Evolutionary conservation across 1,140 invertebrate genomes (phyloP).

Genomic region (Zaprionus ghesquierei): DNA sequence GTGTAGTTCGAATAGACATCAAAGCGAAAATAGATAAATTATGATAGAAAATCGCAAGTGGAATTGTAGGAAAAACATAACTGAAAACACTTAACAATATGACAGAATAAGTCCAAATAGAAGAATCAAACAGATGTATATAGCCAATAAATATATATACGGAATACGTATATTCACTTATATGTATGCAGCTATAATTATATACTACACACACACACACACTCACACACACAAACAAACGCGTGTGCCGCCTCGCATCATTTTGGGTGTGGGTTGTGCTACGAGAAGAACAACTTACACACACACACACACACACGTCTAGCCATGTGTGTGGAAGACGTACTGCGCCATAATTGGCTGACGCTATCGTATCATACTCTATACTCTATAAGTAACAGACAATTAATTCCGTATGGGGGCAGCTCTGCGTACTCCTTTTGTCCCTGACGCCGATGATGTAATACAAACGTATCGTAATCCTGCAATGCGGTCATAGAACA

Average conservation of each 20-base stretch:
- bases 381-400: slow-evolving; percentile 43
- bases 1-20: slow-evolving; percentile 29
- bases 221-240: neutral
- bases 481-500: slow-evolving; percentile 39
- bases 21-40: slow-evolving; percentile 27
- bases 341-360: slow-evolving; percentile 75
- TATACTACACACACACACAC: slow-evolving; percentile 7
- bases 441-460: slow-evolving; percentile 32
- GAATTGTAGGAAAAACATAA: slow-evolving; percentile 9
- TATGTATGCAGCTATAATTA: slow-evolving; percentile 41
- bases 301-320: slow-evolving; percentile 5
- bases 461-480: slow-evolving; percentile 29
- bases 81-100: slow-evolving; percentile 22
- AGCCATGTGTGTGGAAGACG: neutral
- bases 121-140: slow-evolving; percentile 19
- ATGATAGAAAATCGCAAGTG: slow-evolving; percentile 4
- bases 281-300: slow-evolving; percentile 53
- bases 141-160: neutral
- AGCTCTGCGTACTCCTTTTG: slow-evolving; percentile 19
- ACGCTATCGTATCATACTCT: slow-evolving; percentile 47
- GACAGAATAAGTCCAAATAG: slow-evolving; percentile 11
- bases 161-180: slow-evolving; percentile 21
- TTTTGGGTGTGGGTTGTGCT: slow-evolving; percentile 69
- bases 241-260: slow-evolving; percentile 31
- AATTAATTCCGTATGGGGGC: slow-evolving; percentile 52